A percentile compares a stretch with the other conserved stretches of the same genome.
Evolutionary conservation across 2,113 vertebrate species (phyloP).

Genomic region (Apodemus speciosus): DNA sequence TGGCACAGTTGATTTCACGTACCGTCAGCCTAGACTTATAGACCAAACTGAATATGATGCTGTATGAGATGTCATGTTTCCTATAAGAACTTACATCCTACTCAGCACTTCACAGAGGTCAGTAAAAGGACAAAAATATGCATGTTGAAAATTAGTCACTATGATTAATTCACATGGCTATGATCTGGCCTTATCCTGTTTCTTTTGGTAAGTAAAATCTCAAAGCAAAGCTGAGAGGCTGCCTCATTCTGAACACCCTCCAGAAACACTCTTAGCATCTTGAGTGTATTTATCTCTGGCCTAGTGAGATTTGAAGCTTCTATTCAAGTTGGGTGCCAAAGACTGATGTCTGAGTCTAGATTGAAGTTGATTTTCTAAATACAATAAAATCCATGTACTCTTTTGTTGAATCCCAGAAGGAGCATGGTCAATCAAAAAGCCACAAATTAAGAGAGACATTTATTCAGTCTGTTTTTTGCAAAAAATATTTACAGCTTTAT

Average conservation of each 20-base stretch:
- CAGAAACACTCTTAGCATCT: conserved; percentile 47
- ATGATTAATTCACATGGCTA: conserved; percentile 45
- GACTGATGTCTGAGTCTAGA: conserved; percentile 55
- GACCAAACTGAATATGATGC: neutral
- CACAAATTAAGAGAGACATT: conserved; percentile 43
- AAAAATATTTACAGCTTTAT: neutral
- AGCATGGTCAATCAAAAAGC: conserved; percentile 14
- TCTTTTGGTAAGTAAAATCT: conserved; percentile 43
- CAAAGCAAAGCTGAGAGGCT: conserved; percentile 33
- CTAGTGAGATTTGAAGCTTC: conserved; percentile 61
- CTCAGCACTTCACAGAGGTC: neutral
- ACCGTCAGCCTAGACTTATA: neutral
- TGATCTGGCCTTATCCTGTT: neutral
- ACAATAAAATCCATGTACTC: conserved; percentile 50
- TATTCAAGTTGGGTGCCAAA: conserved; percentile 52
- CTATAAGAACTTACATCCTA: conserved; percentile 41
- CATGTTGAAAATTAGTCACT: conserved; percentile 53
- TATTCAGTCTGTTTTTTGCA: conserved; percentile 34
- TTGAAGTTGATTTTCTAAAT: conserved; percentile 50
- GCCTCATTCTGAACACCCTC: conserved; percentile 42
- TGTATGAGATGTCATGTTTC: neutral
- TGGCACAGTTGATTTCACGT: neutral
- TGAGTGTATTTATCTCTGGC: conserved; percentile 58
- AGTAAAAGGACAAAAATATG: conserved; percentile 40
- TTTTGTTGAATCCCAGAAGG: conserved; percentile 26